Conservation (phyloP, 2,888 invertebrate species). For the Taenaris catops region DNA sequence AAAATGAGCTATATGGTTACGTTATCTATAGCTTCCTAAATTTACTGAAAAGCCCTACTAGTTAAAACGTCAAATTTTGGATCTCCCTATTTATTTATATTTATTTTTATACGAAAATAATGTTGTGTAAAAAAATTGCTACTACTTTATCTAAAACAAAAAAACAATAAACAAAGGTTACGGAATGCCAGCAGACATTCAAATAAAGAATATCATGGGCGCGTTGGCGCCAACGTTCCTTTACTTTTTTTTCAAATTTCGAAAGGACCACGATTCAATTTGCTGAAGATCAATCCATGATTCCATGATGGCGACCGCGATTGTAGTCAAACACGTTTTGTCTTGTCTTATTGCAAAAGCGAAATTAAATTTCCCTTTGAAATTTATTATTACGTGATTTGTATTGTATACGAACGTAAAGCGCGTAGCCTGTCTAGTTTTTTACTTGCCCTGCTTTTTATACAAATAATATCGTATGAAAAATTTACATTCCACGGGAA, state of each 20-base stretch:
- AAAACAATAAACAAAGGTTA: too few species aligned
- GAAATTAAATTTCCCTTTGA: slow-evolving; percentile 3
- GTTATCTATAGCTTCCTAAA: too few species aligned
- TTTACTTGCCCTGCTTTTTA: too few species aligned
- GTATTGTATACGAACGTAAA: neutral
- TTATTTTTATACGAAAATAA: neutral
- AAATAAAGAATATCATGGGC: slow-evolving; percentile 65
- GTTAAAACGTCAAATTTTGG: too few species aligned
- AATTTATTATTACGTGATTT: too few species aligned
- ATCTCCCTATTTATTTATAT: neutral
- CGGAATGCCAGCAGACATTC: slow-evolving; percentile 47
- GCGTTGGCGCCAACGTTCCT: slow-evolving; percentile 75
- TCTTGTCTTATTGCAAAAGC: slow-evolving; percentile 10
- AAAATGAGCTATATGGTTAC: too few species aligned
- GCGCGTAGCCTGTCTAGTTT: neutral
- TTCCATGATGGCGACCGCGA: slow-evolving; percentile 29
- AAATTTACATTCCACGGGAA: too few species aligned
- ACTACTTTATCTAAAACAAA: too few species aligned
- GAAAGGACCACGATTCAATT: slow-evolving; percentile 61
- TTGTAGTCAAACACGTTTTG: slow-evolving; percentile 18
- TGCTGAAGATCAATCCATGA: slow-evolving; percentile 46
- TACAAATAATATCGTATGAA: too few species aligned
- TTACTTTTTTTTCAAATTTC: slow-evolving; percentile 49
- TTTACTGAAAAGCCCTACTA: too few species aligned
- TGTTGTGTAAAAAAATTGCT: neutral